These are phyloP conservation scores for Hemibagrus wyckioides DNA, from an alignment of 2,113 vertebrate genomes.

Conservation along the genomic window DNA sequence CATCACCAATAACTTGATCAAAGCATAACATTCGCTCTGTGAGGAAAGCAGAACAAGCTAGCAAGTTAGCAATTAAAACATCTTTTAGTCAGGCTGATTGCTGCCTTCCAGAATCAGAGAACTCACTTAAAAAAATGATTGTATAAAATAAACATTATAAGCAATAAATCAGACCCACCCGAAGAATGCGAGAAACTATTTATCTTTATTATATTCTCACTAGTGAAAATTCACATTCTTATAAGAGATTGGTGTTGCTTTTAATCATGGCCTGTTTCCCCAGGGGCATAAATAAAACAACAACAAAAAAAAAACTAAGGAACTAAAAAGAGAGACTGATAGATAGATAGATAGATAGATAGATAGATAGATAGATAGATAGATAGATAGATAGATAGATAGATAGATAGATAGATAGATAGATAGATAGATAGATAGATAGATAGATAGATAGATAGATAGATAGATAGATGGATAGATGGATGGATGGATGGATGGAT, in stretches of 20 bases:
- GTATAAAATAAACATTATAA: neutral
- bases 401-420: too few relatives aligned
- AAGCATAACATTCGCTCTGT: conserved; percentile 2
- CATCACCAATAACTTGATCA: conserved; percentile 16
- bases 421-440: too few relatives aligned
- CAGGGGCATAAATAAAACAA: neutral
- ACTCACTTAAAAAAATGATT: neutral
- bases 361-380: too few relatives aligned
- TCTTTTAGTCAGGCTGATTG: conserved; percentile 3
- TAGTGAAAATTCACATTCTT: neutral
- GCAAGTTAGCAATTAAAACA: neutral
- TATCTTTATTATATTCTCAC: neutral
- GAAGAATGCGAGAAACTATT: neutral
- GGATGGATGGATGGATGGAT: too few relatives aligned
- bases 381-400: too few relatives aligned
- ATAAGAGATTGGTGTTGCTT: neutral
- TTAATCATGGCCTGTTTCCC: neutral
- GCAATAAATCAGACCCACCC: neutral
- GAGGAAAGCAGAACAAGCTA: neutral
- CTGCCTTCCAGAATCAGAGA: neutral
- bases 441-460: too few relatives aligned
- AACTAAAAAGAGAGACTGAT: too few relatives aligned
- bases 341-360: too few relatives aligned
- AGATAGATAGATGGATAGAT: too few relatives aligned
- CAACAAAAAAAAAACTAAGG: neutral